Conservation (phyloP, 2,797 vertebrate genomes). For the Aselliscus stoliczkanus region DNA sequence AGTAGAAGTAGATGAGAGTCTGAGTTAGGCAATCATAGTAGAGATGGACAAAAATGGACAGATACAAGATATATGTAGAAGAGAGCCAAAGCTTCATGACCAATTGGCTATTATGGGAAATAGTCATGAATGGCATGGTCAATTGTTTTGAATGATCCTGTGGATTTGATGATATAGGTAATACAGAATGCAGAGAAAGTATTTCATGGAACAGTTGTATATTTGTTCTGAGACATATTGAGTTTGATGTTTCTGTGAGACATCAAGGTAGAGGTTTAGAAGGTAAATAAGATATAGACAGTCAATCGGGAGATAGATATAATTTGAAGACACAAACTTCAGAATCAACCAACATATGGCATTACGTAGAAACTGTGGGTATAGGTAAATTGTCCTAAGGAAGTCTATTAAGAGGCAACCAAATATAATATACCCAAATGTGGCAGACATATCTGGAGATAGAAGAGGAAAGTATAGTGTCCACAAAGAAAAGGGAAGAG, state of each 20-base stretch:
- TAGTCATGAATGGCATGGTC: background rate
- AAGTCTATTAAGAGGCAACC: background rate
- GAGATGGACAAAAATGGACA: background rate
- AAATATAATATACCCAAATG: background rate
- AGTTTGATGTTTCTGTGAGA: background rate
- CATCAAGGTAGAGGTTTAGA: background rate
- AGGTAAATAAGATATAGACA: background rate
- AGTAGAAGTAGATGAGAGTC: background rate
- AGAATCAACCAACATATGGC: background rate
- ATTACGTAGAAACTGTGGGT: background rate
- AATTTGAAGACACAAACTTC: background rate
- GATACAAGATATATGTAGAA: background rate
- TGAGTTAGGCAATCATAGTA: background rate
- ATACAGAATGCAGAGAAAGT: background rate
- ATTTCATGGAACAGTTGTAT: background rate
- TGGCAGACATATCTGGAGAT: background rate
- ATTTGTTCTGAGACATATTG: background rate
- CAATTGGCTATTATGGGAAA: background rate
- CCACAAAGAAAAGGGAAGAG: background rate
- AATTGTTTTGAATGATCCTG: background rate
- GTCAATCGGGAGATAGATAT: background rate
- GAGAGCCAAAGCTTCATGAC: background rate
- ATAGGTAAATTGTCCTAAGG: background rate
- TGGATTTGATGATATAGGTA: background rate
- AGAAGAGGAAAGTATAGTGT: background rate